Evolutionary conservation across 2,888 invertebrate species (phyloP), one percentile per base, ranked within the genome.

Genomic region (Asteroscopus sphinx): DNA sequence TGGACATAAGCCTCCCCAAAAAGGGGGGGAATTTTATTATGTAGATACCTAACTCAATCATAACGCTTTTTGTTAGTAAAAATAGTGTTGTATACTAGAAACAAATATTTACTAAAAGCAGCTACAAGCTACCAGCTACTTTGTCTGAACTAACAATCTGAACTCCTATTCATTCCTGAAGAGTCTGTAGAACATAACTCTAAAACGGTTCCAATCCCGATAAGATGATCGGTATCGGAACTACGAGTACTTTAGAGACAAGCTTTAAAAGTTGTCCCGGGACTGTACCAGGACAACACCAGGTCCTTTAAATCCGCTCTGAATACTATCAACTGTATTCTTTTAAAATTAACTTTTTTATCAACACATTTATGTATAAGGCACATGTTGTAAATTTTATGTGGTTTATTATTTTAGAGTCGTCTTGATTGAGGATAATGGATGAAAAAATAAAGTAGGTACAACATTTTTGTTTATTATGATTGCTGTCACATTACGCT

Each of bases 231-330:
- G 46, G 58, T 76, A 64, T 70, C 70, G 39, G 39, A 21, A 25
- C 26, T 21, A 21, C 21, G 17, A 16, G 48, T 15, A 57, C 63
- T 65, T 57, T 45, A 21, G 64, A 63, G 69, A 65, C 66, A 62
- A 59, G 55, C 60, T 72, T 60, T 68, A 70, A 73, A 74, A 76
- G 56, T 73, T 75, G 48, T 64, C 49, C 65, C 40, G 48, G n/a
- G 15, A 46, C 48, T 41, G 21, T 8, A 7, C n/a, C 26, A 45
- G 17, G 40, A 39, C 48, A 39, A 16, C 9, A 7, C n/a, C 26
- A 45, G 17, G 40, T 36, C 55, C 55, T 58, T 58, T 61, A 53
- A 42, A 73, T 53, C 62, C 45, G 46, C 60, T 73, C 64, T 68
- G 58, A 47, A 67, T 67, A 68, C 73, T 70, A 61, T 48, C 37